These are phyloP conservation scores for Crypturellus tataupa DNA, from an alignment of 2,797 vertebrate species.

Conservation along the genomic window DNA sequence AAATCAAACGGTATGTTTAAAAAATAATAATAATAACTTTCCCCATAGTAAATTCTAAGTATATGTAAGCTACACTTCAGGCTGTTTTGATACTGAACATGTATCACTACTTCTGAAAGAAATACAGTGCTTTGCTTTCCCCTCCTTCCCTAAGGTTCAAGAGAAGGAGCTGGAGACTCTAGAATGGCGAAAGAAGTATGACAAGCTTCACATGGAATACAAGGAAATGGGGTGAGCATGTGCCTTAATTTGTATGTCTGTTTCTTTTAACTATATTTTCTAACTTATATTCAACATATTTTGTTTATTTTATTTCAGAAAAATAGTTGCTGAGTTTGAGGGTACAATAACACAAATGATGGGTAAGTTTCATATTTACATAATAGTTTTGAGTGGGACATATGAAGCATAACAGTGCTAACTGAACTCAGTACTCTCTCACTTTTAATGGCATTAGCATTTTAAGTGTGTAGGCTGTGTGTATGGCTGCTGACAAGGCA, in stretches of 20 bases:
- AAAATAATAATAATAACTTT: background rate
- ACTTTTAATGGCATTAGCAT: background rate
- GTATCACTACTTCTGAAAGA: background rate
- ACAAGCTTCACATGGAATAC: constrained; percentile 79
- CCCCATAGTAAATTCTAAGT: background rate
- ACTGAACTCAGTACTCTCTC: background rate
- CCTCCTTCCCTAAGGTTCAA: constrained; percentile 78
- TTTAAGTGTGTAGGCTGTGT: background rate
- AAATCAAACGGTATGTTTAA: background rate
- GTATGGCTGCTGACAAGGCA: background rate
- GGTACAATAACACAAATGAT: constrained; percentile 84
- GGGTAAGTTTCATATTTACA: constrained; percentile 77
- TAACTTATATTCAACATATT: background rate
- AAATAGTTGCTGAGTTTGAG: constrained; percentile 90
- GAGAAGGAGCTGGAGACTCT: constrained; percentile 73
- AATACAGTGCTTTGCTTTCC: background rate
- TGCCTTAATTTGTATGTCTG: background rate
- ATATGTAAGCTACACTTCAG: background rate
- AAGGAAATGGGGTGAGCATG: constrained; percentile 89
- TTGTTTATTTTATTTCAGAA: constrained; percentile 74
- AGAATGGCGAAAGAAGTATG: constrained; percentile 82
- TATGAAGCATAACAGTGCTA: background rate
- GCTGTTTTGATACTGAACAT: background rate
- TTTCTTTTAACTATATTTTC: background rate
- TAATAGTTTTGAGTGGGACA: background rate